Conservation (phyloP, 2,113 vertebrate species). For the Colius striatus region DNA sequence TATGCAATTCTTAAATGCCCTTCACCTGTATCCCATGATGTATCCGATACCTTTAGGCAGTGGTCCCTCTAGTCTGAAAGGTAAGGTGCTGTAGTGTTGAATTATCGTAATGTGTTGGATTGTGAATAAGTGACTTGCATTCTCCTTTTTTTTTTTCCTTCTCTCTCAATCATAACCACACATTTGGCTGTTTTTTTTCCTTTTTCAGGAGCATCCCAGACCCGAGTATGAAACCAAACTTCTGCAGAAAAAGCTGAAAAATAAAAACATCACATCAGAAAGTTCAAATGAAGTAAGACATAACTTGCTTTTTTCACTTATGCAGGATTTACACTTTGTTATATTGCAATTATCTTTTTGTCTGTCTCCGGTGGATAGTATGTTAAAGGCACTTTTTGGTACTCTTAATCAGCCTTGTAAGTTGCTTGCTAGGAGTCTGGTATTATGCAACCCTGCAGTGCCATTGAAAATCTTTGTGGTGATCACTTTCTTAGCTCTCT, state of each 20-base stretch:
- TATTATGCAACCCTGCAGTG: not conserved
- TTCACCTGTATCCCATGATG: not conserved
- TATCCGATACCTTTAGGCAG: not conserved
- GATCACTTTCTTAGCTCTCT: not conserved
- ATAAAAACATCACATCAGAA: constrained; percentile 67
- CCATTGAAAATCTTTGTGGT: not conserved
- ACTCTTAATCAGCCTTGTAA: not conserved
- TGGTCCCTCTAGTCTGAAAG: not conserved
- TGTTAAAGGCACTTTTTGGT: not conserved
- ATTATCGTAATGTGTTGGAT: not conserved
- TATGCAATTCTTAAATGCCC: not conserved
- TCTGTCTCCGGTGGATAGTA: not conserved
- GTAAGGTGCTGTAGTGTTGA: not conserved
- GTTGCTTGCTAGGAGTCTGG: not conserved
- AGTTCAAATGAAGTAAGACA: constrained; percentile 80
- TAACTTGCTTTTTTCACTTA: not conserved
- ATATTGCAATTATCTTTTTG: not conserved
- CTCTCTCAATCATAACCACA: not conserved
- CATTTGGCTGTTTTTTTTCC: not conserved
- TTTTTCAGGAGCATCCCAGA: constrained; percentile 88
- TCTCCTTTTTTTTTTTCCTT: not conserved
- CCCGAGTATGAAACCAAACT: constrained; percentile 93
- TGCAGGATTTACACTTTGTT: not conserved
- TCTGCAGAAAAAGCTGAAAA: constrained; percentile 88
- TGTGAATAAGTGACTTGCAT: not conserved